Evolutionary conservation across 2,888 invertebrate genomes (phyloP), one percentile per base, ranked within the genome.

Genomic region (Hofmannophila pseudospretella): DNA sequence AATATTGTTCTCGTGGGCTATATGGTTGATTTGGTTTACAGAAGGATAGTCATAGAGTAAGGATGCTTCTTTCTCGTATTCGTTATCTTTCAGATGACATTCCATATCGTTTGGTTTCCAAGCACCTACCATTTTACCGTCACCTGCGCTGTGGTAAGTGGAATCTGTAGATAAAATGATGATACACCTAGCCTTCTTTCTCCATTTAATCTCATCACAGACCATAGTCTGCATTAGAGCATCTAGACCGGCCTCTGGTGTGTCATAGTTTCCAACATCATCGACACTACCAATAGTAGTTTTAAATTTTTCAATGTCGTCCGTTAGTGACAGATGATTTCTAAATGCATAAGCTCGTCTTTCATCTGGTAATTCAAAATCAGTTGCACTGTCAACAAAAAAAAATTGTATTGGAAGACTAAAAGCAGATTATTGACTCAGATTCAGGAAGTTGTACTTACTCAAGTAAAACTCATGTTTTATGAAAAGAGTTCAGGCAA

Each of bases 181-280:
- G 49, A 96, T 89, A 53, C 91, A 90, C 41, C 94, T 82, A 0
- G 94, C 92, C 16, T 89, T 82, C 0, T 82, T 61, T 44, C 96
- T 81, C 96, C 96, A 97, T 1, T 92, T 92, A 46, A 96, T 91
- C 49, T 90, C 77, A 1, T 90, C 73, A 54, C 93, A 93, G 7
- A 90, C 91, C 59, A 96, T 92, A 0, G 91, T 93, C 76, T 96
- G 96, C 92, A 97, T 94, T 30, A 96, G 77, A 7, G 94, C 96
- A 67, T 97, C 96, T 32, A 97, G 89, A 2, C 95, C 94, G 10
- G 95, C 95, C 77, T 96, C 96, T 0, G 93, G 94, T 2, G 88
- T 79, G 55, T 94, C 94, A 42, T 92, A 71, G 74, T 91, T 91
- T 43, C 44, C 85, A 67, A 43, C 89, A 41, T 74, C 54, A 1